Evolutionary conservation across 2,113 vertebrate genomes (phyloP).

Genomic region (Asarcornis scutulata): DNA sequence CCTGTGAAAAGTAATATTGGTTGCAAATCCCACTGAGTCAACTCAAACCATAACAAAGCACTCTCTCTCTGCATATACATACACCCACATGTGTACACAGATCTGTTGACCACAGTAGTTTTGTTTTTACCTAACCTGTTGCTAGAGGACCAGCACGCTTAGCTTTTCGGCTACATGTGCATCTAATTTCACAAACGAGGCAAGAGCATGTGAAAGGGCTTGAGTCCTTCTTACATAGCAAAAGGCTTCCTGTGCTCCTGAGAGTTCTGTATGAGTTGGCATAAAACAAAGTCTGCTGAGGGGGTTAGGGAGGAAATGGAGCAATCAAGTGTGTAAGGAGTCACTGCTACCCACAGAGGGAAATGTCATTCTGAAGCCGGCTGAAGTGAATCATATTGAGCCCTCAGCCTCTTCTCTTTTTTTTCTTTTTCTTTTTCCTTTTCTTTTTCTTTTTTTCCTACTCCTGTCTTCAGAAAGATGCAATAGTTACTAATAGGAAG

Average conservation of each 20-base stretch:
- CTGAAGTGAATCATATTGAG: conserved; percentile 29
- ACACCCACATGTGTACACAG: background rate
- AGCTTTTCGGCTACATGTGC: conserved; percentile 40
- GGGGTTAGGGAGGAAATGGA: conserved; percentile 52
- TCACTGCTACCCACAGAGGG: conserved; percentile 20
- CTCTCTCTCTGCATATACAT: background rate
- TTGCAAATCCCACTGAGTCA: background rate
- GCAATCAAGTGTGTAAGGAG: conserved; percentile 56
- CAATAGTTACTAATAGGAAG: background rate
- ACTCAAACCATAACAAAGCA: conserved; percentile 23
- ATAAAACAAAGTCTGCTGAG: background rate
- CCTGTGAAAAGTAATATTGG: background rate
- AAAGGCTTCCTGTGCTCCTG: conserved; percentile 42
- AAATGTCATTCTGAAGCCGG: conserved; percentile 7
- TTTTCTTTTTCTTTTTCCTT: accelerated
- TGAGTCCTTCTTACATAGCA: background rate
- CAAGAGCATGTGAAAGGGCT: conserved; percentile 39
- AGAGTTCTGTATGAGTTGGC: conserved; percentile 16
- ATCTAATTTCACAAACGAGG: conserved; percentile 54
- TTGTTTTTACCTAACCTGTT: conserved; percentile 55
- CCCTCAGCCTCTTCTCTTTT: background rate
- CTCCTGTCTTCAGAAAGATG: background rate
- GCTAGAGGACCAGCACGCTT: conserved; percentile 45
- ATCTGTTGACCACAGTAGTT: background rate
- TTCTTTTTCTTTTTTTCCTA: background rate